Evolutionary conservation across 2,113 vertebrate species (phyloP).

Genomic region (Atractosteus spatula): DNA sequence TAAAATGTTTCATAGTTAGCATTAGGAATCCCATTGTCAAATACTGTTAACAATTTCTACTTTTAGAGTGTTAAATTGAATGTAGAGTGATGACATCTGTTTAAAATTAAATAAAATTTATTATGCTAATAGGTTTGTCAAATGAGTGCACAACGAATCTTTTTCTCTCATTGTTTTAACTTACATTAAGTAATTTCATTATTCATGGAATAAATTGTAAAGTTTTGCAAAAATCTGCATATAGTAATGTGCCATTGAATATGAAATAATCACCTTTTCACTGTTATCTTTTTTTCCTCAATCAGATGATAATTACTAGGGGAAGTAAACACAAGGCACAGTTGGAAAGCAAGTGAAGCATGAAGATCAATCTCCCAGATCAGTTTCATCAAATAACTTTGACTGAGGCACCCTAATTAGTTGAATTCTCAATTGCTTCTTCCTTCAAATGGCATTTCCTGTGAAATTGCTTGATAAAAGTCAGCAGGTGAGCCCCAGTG

Average conservation of each 20-base stretch:
- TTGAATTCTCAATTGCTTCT: constrained; percentile 31
- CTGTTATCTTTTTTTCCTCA: constrained; percentile 39
- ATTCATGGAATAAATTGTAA: neutral
- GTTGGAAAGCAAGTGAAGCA: constrained; percentile 64
- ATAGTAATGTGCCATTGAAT: neutral
- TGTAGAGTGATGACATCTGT: neutral
- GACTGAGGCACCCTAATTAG: constrained; percentile 62
- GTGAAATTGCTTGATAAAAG: constrained; percentile 36
- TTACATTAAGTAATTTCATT: neutral
- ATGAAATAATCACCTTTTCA: neutral
- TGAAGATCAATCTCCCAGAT: constrained; percentile 71
- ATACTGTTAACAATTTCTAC: too few relatives aligned
- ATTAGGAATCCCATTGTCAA: too few relatives aligned
- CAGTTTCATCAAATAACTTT: constrained; percentile 69
- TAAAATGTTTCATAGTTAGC: too few relatives aligned
- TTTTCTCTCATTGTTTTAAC: too few relatives aligned
- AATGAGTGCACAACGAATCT: too few relatives aligned
- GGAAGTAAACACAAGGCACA: constrained; percentile 63
- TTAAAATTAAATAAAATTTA: neutral
- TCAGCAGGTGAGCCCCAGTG: constrained; percentile 45
- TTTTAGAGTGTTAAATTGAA: too few relatives aligned
- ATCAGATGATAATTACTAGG: constrained; percentile 59
- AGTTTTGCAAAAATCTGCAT: neutral
- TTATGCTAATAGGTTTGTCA: too few relatives aligned
- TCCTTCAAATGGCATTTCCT: constrained; percentile 30